phyloP scores from a whole-genome alignment of 2,113 vertebrate genomes.

The Leucopsar rothschildi region DNA sequence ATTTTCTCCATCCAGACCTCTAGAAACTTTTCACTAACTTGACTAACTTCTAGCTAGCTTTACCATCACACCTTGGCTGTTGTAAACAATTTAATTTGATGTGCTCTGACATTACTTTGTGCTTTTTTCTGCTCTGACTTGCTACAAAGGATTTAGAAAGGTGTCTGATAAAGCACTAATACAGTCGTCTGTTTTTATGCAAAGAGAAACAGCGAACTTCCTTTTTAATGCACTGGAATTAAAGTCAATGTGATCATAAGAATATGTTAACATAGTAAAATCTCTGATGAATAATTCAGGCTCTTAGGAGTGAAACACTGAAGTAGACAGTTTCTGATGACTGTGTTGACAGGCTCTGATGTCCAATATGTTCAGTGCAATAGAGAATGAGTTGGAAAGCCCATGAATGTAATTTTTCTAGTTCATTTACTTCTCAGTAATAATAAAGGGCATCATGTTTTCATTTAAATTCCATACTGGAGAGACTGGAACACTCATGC shows the following conservation, averaged over 20 bases:
- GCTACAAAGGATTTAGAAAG: neutral
- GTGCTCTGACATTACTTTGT: neutral
- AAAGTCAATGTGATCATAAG: slow-evolving; percentile 27
- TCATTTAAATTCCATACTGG: slow-evolving; percentile 4
- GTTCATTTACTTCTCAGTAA: slow-evolving; percentile 30
- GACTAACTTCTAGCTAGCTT: neutral
- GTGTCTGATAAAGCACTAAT: neutral
- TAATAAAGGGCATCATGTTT: neutral
- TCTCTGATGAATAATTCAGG: slow-evolving; percentile 50
- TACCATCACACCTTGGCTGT: neutral
- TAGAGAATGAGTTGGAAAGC: slow-evolving; percentile 23
- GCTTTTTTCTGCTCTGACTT: neutral
- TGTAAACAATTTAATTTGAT: neutral
- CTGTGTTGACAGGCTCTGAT: slow-evolving; percentile 50
- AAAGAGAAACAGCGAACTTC: neutral
- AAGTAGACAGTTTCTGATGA: slow-evolving; percentile 41
- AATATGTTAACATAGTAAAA: slow-evolving; percentile 48
- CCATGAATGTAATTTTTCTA: slow-evolving; percentile 12
- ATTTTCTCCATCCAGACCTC: neutral
- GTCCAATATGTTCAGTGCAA: slow-evolving; percentile 45
- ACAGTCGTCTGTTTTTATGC: neutral
- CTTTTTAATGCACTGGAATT: neutral
- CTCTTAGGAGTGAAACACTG: neutral
- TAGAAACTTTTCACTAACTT: neutral
- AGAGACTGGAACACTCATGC: slow-evolving; percentile 1